These are phyloP conservation scores for Bradypodion pumilum DNA, from an alignment of 2,797 vertebrate genomes.

Conservation along the genomic window DNA sequence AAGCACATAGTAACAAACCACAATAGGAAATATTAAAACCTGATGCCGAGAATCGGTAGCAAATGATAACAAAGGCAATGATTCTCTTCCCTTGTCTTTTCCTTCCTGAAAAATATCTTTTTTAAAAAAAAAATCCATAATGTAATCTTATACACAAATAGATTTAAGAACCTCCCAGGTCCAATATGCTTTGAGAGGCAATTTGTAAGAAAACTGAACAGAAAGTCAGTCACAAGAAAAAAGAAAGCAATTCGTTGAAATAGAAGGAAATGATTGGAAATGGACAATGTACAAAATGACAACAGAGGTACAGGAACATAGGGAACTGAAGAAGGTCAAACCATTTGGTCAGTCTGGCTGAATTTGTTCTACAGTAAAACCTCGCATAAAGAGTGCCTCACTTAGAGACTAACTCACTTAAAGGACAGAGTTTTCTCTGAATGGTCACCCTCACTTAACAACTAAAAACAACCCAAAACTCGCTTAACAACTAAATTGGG, in stretches of 20 bases:
- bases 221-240: background rate
- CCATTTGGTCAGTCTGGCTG: background rate
- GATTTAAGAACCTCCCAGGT: conserved; percentile 10
- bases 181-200: conserved; percentile 1
- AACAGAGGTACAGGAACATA: background rate
- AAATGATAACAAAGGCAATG: conserved; percentile 25
- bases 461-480: too few species aligned
- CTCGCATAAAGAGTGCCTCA: too few species aligned
- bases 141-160: conserved; percentile 18
- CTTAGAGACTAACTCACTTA: too few species aligned
- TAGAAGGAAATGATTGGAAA: background rate
- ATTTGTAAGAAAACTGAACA: conserved; percentile 3
- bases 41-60: conserved; percentile 8
- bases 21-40: conserved; percentile 13
- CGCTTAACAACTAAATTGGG: too few species aligned
- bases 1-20: conserved; percentile 23
- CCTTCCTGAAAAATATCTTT: background rate
- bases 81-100: background rate
- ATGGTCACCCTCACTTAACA: too few species aligned
- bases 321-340: background rate
- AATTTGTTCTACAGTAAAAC: background rate
- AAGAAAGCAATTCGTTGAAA: background rate
- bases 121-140: background rate
- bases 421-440: too few species aligned
- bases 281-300: background rate